phyloP scores from a whole-genome alignment of 1,140 invertebrate genomes.

The Sarcophaga bullata region DNA sequence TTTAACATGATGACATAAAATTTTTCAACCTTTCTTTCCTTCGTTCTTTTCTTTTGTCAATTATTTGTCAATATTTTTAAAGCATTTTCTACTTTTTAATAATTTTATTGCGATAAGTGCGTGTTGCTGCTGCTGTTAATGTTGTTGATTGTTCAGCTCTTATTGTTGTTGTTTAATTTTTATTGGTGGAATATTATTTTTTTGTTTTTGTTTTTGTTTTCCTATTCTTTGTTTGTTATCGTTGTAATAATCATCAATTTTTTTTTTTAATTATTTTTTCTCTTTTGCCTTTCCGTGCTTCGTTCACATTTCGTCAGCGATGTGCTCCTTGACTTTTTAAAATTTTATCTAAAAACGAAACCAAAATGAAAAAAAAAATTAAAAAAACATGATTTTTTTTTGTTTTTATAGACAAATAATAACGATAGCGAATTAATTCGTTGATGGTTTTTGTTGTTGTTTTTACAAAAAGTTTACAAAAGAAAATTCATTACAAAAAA shows the following conservation, averaged over 20 bases:
- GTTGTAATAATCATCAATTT: neutral
- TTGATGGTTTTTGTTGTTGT: no score
- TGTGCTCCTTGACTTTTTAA: no score
- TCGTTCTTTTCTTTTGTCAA: neutral
- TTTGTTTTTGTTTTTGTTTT: neutral
- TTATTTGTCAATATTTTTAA: neutral
- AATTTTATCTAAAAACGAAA: no score
- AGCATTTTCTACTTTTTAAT: neutral
- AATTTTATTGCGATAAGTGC: neutral
- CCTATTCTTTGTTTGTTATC: neutral
- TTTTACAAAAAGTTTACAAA: no score
- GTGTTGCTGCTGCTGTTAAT: neutral
- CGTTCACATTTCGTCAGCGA: neutral
- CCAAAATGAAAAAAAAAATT: no score
- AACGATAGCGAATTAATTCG: no score
- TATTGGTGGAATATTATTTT: no score
- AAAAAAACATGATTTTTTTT: no score
- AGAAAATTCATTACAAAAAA: no score
- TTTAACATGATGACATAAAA: constrained; percentile 38
- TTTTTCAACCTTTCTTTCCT: neutral
- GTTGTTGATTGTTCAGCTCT: no score
- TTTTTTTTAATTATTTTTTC: constrained; percentile 1
- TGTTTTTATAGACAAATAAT: no score
- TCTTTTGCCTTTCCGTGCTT: neutral
- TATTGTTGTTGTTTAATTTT: no score